These are phyloP conservation scores for Blastomussa wellsi DNA, from an alignment of 92 coral and sea anemone species.

Conservation along the genomic window DNA sequence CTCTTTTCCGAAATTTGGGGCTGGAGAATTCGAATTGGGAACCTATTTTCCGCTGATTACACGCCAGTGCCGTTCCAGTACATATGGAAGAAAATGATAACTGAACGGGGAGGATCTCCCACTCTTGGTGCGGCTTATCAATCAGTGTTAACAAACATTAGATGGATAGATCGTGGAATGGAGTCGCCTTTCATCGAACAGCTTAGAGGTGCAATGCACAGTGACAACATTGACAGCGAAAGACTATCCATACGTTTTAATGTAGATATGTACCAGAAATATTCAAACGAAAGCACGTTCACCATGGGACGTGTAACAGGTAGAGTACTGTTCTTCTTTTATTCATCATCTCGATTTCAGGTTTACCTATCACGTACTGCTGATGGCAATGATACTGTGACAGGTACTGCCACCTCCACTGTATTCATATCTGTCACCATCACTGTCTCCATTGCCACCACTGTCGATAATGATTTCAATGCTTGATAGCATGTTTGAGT, in stretches of 20 bases:
- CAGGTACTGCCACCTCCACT: not conserved
- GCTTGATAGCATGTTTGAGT: too few species aligned
- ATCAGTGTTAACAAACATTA: slow-evolving; percentile 63
- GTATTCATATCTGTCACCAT: not conserved
- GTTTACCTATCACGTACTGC: too few species aligned
- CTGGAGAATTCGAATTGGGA: slow-evolving; percentile 69
- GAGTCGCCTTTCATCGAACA: slow-evolving; percentile 41
- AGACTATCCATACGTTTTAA: slow-evolving; percentile 73
- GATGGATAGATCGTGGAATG: slow-evolving; percentile 36
- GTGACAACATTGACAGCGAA: slow-evolving; percentile 29
- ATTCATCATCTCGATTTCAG: too few species aligned
- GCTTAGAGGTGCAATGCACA: slow-evolving; percentile 43
- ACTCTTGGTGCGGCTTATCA: slow-evolving; percentile 61
- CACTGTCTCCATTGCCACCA: not conserved
- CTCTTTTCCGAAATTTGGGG: slow-evolving; percentile 65
- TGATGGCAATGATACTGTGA: too few species aligned
- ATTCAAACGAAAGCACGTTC: slow-evolving; percentile 16
- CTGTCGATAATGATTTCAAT: too few species aligned
- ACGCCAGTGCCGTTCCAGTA: slow-evolving; percentile 64
- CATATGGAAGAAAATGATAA: slow-evolving; percentile 51
- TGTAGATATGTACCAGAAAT: slow-evolving; percentile 50
- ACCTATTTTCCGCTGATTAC: slow-evolving; percentile 71
- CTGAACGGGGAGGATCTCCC: not conserved
- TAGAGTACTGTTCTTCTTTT: not conserved
- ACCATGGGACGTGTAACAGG: slow-evolving; percentile 71